Evolutionary conservation across 2,797 vertebrate species (phyloP).

Genomic region (Staurois parvus): DNA sequence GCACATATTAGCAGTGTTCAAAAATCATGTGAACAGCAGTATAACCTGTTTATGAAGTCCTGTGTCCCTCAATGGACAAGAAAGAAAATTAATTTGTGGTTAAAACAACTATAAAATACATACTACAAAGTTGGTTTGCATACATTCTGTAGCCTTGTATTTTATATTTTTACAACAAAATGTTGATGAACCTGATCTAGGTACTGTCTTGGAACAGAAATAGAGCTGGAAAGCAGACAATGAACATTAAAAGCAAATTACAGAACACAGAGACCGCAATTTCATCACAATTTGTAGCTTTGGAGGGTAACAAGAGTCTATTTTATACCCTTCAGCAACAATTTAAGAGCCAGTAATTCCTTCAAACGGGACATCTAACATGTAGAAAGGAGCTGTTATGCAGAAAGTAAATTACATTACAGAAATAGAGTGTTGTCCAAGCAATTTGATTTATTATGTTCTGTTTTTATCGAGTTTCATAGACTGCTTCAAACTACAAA

Average conservation of each 20-base stretch:
- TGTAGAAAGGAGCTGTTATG: constrained; percentile 50
- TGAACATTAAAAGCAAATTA: constrained; percentile 57
- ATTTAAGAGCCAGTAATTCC: constrained; percentile 48
- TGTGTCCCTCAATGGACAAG: too few species aligned
- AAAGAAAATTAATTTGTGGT: background rate
- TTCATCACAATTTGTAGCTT: constrained; percentile 47
- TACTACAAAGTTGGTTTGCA: constrained; percentile 3
- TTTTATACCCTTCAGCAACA: constrained; percentile 48
- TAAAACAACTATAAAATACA: background rate
- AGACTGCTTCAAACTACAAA: constrained; percentile 29
- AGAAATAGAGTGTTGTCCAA: constrained; percentile 48
- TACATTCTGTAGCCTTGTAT: background rate
- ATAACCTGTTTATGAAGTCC: too few species aligned
- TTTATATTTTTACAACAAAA: background rate
- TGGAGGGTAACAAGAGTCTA: constrained; percentile 20
- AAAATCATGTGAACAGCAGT: too few species aligned
- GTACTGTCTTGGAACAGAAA: constrained; percentile 18
- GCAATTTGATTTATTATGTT: constrained; percentile 52
- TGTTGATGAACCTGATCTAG: constrained; percentile 9
- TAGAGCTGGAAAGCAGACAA: constrained; percentile 26
- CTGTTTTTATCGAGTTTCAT: constrained; percentile 41
- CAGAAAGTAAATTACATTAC: constrained; percentile 49
- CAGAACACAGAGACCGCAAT: constrained; percentile 21
- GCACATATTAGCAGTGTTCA: too few species aligned
- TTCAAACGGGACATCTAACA: constrained; percentile 37